A percentile compares a stretch with the other conserved stretches of the same genome.
Conservation (phyloP, 2,888 invertebrate species). For the Conomelus anceps region DNA sequence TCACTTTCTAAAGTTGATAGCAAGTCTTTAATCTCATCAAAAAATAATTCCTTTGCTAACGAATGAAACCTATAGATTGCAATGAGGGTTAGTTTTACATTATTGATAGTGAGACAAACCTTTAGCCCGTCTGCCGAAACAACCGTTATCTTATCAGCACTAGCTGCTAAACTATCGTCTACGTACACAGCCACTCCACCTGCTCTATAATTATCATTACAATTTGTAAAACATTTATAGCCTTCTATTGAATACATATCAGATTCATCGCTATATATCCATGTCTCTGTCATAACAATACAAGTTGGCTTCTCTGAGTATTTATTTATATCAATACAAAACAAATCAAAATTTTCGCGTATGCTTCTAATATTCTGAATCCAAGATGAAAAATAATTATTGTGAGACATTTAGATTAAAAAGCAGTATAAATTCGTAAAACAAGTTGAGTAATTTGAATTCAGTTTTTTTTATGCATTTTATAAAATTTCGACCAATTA, state of each 20-base stretch:
- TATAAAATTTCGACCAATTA: not conserved
- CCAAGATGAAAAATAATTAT: not conserved
- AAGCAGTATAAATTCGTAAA: not conserved
- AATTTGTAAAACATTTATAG: not conserved
- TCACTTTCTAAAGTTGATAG: not conserved
- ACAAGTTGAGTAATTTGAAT: not conserved
- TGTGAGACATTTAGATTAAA: not conserved
- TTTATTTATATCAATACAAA: not conserved
- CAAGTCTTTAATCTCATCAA: not conserved
- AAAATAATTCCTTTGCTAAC: not conserved
- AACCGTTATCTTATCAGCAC: not conserved
- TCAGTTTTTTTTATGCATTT: not conserved
- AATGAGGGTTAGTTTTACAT: not conserved
- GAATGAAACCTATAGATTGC: not conserved
- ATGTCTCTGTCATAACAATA: not conserved
- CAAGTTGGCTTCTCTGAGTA: not conserved
- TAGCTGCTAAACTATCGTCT: not conserved
- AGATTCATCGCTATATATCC: not conserved
- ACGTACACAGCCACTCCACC: not conserved
- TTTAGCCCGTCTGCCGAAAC: not conserved
- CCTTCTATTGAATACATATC: not conserved
- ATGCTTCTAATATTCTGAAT: not conserved
- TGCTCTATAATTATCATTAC: not conserved
- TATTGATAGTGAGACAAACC: not conserved
- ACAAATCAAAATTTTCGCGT: not conserved